phyloP scores from a whole-genome alignment of 2,797 vertebrate species.

The Phoeniculus purpureus region DNA sequence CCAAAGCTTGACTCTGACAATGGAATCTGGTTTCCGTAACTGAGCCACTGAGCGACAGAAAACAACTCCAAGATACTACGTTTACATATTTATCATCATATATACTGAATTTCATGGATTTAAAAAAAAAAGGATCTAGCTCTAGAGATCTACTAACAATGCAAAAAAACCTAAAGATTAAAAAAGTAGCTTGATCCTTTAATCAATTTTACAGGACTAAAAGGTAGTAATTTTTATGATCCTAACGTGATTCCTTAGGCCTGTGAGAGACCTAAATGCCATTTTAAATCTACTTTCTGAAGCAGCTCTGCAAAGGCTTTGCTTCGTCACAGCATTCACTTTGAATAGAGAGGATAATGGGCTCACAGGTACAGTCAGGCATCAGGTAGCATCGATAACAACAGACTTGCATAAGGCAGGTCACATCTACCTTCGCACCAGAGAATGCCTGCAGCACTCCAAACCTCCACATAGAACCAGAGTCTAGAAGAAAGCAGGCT shows the following conservation, averaged over 20 bases:
- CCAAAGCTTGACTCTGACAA: neutral
- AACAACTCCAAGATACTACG: neutral
- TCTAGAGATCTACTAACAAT: neutral
- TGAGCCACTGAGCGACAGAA: neutral
- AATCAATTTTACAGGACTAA: neutral
- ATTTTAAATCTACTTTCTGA: neutral
- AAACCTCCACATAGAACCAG: fast-evolving
- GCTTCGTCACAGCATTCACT: neutral
- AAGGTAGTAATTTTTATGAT: neutral
- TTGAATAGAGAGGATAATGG: neutral
- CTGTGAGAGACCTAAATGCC: neutral
- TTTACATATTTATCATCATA: neutral
- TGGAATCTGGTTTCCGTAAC: neutral
- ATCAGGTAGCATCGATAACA: neutral
- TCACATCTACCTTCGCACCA: neutral
- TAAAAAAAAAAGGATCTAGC: no score
- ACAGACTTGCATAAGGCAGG: neutral
- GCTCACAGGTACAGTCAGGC: neutral
- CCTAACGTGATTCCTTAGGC: neutral
- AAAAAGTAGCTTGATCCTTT: neutral
- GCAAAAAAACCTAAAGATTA: neutral
- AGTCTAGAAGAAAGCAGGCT: neutral
- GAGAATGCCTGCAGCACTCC: neutral
- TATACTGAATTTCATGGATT: fast-evolving
- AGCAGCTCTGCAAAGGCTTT: neutral